Evolutionary conservation across 2,797 vertebrate genomes (phyloP), one percentile per base, ranked within the genome.

Genomic region (Acanthurus leucopareius): DNA sequence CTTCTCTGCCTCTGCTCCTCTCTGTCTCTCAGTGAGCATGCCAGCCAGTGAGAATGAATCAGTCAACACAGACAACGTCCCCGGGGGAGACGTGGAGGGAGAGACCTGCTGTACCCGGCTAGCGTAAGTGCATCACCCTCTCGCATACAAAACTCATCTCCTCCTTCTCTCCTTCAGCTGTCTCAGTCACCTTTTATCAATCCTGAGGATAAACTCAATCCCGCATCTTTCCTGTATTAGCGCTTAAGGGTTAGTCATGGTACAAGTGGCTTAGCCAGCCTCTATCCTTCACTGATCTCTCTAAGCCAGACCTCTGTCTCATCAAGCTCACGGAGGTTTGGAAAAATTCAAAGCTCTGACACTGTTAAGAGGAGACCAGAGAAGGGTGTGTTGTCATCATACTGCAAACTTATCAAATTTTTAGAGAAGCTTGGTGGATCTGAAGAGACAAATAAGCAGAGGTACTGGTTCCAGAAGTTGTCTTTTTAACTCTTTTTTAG

Each of bases 1-100:
- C 64, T 35, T 62, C 57, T 71, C 35, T 63, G 62, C 73, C 58
- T 59, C 66, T 69, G 25, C 61, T 64, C 47, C 47, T 80, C 25
- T 75, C 65, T 57, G 45, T 83, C 59, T 84, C 66, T 73, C 95
- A 99, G 98, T 99, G 97, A 99, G 97, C 93, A 99, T 99, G 97
- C 98, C 98, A 69, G 97, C 98, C 79, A 99, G 98, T 14, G 98
- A 99, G 93, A 99, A 97, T 0, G 98, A 99, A 91, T 99, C 98
- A 8, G 98, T 99, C 89, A 99, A 99, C 95, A 99, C 98, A 5
- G 98, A 99, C 91, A 98, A 98, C 32, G 97, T 95, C 69, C 96
- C 97, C 10, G 97, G 97, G 71, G 97, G 96, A 16, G 98, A 99
- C 69, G 96, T 97, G 87, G 98, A 99, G 82, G 98, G 97, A 67